These are phyloP conservation scores for Oscheius sp. DNA, from an alignment of 2,888 invertebrate species.

Conservation along the genomic window DNA sequence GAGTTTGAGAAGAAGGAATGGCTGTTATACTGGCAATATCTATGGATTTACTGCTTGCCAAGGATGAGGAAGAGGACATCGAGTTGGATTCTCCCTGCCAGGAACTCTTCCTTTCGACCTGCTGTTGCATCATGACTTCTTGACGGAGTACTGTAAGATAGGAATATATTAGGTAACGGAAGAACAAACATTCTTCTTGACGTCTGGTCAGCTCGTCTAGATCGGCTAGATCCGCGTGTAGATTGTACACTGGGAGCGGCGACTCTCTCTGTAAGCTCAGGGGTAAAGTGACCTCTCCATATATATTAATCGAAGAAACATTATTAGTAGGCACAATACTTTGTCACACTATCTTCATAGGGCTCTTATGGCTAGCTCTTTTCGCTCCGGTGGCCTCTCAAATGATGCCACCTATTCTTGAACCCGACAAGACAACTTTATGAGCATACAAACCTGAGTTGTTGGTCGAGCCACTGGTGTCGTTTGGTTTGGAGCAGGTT, in stretches of 20 bases:
- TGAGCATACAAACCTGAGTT: too few relatives aligned
- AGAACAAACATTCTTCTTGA: slow-evolving; percentile 37
- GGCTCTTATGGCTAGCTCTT: too few relatives aligned
- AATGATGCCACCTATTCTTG: too few relatives aligned
- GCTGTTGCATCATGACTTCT: slow-evolving; percentile 35
- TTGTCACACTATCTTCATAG: too few relatives aligned
- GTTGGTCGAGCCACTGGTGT: neutral
- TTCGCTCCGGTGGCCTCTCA: too few relatives aligned
- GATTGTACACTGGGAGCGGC: neutral
- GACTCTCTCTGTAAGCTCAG: neutral
- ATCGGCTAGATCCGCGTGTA: slow-evolving; percentile 20
- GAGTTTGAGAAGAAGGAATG: neutral
- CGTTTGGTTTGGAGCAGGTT: neutral
- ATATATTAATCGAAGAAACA: too few relatives aligned
- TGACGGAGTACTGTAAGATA: slow-evolving; percentile 29
- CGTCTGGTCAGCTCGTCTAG: slow-evolving; percentile 27
- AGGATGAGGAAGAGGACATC: slow-evolving; percentile 30
- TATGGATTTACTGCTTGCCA: slow-evolving; percentile 35
- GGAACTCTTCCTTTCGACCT: slow-evolving; percentile 34
- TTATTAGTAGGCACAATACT: too few relatives aligned
- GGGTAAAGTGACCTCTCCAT: too few relatives aligned
- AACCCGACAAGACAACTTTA: too few relatives aligned
- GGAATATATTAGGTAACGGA: neutral
- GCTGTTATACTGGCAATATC: slow-evolving; percentile 28
- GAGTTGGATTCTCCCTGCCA: slow-evolving; percentile 30